phyloP scores from a whole-genome alignment of 2,888 invertebrate species.

The Poecilus cupreus region DNA sequence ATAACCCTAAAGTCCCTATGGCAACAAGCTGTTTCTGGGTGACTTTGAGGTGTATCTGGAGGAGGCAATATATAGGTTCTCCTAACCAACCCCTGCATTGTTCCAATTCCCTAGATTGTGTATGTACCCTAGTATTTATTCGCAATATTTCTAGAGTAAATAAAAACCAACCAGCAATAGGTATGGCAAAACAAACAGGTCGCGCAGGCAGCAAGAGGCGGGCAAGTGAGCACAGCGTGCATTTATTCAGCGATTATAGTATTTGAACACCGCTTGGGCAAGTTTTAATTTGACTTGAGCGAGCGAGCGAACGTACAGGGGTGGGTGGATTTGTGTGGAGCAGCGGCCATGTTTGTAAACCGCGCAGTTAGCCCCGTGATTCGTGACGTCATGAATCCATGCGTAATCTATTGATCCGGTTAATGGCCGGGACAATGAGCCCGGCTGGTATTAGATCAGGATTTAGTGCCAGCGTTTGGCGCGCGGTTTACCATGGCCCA shows the following conservation, averaged over 20 bases:
- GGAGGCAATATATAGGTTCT: too few relatives aligned
- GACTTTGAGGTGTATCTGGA: too few relatives aligned
- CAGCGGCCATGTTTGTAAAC: slow-evolving; percentile 48
- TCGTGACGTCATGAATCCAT: slow-evolving; percentile 62
- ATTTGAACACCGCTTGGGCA: slow-evolving; percentile 5
- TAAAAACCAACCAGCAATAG: too few relatives aligned
- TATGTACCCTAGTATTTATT: too few relatives aligned
- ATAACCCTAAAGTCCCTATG: too few relatives aligned
- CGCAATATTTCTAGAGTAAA: too few relatives aligned
- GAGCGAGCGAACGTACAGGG: neutral
- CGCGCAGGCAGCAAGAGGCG: too few relatives aligned
- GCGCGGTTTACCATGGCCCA: slow-evolving; percentile 32
- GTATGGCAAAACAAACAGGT: too few relatives aligned
- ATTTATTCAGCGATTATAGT: neutral
- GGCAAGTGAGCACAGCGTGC: too few relatives aligned
- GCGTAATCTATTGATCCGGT: slow-evolving; percentile 64
- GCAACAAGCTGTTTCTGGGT: too few relatives aligned
- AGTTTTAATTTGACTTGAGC: slow-evolving; percentile 13
- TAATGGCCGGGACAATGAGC: slow-evolving; percentile 63
- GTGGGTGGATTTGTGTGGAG: slow-evolving; percentile 11
- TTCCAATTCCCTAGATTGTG: too few relatives aligned
- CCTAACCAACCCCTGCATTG: too few relatives aligned
- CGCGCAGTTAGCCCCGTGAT: slow-evolving; percentile 52
- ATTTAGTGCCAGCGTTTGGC: slow-evolving; percentile 59
- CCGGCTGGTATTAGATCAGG: slow-evolving; percentile 63